Evolutionary conservation across 2,113 vertebrate genomes (phyloP).

Genomic region (Dicentrarchus labrax): DNA sequence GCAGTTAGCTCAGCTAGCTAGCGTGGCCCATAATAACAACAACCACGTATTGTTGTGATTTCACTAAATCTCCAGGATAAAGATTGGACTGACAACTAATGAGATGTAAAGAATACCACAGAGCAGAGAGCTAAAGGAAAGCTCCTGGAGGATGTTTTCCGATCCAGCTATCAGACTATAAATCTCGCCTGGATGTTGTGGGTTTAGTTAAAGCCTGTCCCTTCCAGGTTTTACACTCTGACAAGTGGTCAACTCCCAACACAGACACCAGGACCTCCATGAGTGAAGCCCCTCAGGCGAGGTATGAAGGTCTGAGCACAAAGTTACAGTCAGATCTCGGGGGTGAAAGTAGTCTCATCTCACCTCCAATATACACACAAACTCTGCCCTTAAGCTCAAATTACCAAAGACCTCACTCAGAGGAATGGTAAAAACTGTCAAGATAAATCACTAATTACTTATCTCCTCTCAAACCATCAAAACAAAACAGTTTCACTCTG

Average conservation of each 20-base stretch:
- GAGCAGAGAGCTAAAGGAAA: background rate
- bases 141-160: background rate
- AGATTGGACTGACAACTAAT: background rate
- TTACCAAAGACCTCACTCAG: constrained; percentile 46
- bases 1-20: no score
- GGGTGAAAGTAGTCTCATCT: constrained; percentile 22
- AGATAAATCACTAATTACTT: constrained; percentile 46
- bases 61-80: background rate
- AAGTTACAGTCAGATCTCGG: background rate
- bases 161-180: constrained; percentile 11
- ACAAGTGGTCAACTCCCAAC: constrained; percentile 14
- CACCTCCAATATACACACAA: constrained; percentile 46
- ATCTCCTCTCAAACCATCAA: constrained; percentile 47
- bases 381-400: constrained; percentile 33
- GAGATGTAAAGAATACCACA: background rate
- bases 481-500: constrained; percentile 47
- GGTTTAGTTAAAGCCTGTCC: constrained; percentile 28
- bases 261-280: constrained; percentile 51
- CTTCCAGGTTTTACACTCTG: constrained; percentile 49
- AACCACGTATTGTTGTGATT: background rate
- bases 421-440: constrained; percentile 36
- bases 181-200: constrained; percentile 34
- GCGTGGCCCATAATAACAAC: no score
- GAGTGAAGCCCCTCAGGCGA: constrained; percentile 40
- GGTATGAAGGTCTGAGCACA: background rate